phyloP scores from a whole-genome alignment of 2,797 vertebrate genomes.

The Spea hammondii region DNA sequence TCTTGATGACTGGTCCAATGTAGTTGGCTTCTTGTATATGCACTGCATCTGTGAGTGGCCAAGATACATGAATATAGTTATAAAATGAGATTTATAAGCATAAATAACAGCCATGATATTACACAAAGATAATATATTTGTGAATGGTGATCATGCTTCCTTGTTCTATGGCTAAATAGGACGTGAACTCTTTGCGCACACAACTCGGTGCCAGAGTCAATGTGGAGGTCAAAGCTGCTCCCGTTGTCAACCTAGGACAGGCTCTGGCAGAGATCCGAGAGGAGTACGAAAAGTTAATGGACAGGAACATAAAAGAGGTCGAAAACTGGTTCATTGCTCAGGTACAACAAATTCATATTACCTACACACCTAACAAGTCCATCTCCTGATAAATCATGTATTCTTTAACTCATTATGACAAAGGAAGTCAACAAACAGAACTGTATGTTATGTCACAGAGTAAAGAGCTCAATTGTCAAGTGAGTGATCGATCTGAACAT shows the following conservation, averaged over 20 bases:
- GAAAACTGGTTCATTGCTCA: slow-evolving; percentile 21
- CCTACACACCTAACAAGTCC: background rate
- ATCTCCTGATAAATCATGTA: background rate
- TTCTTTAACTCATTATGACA: too few relatives aligned
- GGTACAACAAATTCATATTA: slow-evolving; percentile 6
- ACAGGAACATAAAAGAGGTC: slow-evolving; percentile 75
- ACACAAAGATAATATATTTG: too few relatives aligned
- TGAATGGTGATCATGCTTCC: background rate
- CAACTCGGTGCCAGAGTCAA: slow-evolving; percentile 67
- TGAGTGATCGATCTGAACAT: slow-evolving; percentile 56
- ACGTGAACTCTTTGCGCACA: slow-evolving; percentile 21
- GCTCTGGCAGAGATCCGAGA: slow-evolving; percentile 70
- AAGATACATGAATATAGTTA: too few relatives aligned
- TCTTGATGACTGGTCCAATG: too few relatives aligned
- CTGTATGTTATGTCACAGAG: slow-evolving; percentile 43
- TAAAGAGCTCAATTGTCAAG: slow-evolving; percentile 58
- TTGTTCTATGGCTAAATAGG: slow-evolving; percentile 2
- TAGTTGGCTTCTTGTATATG: too few relatives aligned
- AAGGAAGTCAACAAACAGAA: too few relatives aligned
- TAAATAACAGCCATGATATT: too few relatives aligned
- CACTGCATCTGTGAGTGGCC: too few relatives aligned
- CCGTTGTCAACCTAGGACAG: slow-evolving; percentile 73
- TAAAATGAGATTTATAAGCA: too few relatives aligned
- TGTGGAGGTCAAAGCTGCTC: slow-evolving; percentile 79
- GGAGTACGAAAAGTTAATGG: slow-evolving; percentile 74